Evolutionary conservation across 2,113 vertebrate species (phyloP).

Genomic region (Crotalus viridis): DNA sequence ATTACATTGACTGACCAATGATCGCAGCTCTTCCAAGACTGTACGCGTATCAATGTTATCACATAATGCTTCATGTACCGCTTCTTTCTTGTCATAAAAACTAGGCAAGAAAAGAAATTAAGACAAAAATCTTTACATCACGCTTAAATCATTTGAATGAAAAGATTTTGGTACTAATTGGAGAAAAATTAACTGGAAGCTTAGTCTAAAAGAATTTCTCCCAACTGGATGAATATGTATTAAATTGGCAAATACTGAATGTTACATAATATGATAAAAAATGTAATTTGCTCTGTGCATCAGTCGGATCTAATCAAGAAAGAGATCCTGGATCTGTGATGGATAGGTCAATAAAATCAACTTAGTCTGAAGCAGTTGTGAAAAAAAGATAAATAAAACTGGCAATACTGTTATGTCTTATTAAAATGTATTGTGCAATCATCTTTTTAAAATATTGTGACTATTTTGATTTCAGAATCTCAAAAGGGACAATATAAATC

Average conservation of each 20-base stretch:
- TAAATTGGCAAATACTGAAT: neutral
- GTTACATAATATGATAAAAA: neutral
- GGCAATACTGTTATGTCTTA: neutral
- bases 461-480: too few relatives aligned
- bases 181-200: neutral
- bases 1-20: conserved; percentile 87
- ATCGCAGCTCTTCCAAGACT: conserved; percentile 89
- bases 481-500: neutral
- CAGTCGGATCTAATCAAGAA: neutral
- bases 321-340: neutral
- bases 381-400: neutral
- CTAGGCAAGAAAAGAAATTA: conserved; percentile 61
- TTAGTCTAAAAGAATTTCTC: neutral
- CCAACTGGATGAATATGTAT: neutral
- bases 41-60: conserved; percentile 92
- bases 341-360: neutral
- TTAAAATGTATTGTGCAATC: neutral
- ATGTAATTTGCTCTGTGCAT: neutral
- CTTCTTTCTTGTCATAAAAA: conserved; percentile 82
- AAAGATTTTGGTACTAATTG: conserved; percentile 1
- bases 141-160: neutral
- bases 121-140: neutral
- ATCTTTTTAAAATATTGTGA: neutral
- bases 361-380: too few relatives aligned
- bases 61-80: conserved; percentile 86